These are phyloP conservation scores for Zapus hudsonius DNA, from an alignment of 2,113 vertebrate genomes.

Conservation along the genomic window DNA sequence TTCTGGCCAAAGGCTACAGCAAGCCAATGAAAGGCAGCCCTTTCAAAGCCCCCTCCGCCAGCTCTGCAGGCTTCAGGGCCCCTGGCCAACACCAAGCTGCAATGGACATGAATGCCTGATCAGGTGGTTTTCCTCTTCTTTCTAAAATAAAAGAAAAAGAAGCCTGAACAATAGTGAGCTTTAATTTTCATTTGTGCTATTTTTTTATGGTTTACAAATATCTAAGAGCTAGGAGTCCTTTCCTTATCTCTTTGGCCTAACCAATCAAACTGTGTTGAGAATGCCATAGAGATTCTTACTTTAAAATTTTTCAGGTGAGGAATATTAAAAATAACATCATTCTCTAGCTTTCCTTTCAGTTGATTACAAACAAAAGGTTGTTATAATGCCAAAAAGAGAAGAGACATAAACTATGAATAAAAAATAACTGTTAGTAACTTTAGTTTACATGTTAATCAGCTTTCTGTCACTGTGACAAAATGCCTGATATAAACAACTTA, in stretches of 20 bases:
- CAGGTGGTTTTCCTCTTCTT: constrained; percentile 4
- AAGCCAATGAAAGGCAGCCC: not conserved
- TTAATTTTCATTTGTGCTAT: not conserved
- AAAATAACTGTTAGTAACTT: constrained; percentile 15
- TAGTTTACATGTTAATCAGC: not conserved
- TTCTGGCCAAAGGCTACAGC: accelerated
- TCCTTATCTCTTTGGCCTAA: constrained; percentile 1
- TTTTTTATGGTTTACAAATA: not conserved
- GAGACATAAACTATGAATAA: not conserved
- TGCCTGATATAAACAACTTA: not conserved
- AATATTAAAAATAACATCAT: not conserved
- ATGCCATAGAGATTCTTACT: not conserved
- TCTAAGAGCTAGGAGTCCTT: not conserved
- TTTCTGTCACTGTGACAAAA: not conserved
- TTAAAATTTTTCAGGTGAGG: not conserved
- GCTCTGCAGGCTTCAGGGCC: not conserved
- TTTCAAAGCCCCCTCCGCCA: not conserved
- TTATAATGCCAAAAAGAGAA: not conserved
- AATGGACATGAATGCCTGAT: not conserved
- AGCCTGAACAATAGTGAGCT: not conserved
- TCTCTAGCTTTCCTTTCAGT: not conserved
- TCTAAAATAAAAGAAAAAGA: not conserved
- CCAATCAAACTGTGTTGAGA: not conserved
- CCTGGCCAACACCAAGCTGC: not conserved
- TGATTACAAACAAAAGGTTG: not conserved